phyloP scores from a whole-genome alignment of 1,140 invertebrate genomes.

The Harlomillsia oculata region DNA sequence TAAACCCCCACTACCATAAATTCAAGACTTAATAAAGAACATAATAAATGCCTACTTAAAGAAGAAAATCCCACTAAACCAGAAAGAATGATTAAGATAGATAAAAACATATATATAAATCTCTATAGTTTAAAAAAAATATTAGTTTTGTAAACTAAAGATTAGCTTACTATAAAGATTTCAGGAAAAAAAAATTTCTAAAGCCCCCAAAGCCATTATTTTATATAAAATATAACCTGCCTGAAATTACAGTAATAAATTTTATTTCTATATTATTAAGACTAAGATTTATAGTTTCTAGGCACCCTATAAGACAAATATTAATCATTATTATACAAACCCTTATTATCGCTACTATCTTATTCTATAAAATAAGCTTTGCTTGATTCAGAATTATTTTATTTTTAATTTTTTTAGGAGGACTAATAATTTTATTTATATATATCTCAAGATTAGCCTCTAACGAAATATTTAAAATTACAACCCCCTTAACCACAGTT shows the following conservation, averaged over 20 bases:
- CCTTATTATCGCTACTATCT: conserved; percentile 7
- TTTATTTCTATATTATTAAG: neutral
- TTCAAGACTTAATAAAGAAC: conserved; percentile 46
- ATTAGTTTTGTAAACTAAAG: conserved; percentile 35
- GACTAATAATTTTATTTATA: conserved; percentile 35
- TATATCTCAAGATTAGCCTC: conserved; percentile 32
- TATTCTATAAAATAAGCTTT: conserved; percentile 3
- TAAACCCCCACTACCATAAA: conserved; percentile 47
- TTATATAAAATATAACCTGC: conserved; percentile 25
- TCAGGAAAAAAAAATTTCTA: conserved; percentile 18
- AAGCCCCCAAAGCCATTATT: conserved; percentile 35
- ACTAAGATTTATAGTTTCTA: conserved; percentile 5
- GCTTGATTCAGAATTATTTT: conserved; percentile 31
- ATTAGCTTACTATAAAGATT: conserved; percentile 21
- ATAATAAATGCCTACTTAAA: conserved; percentile 46
- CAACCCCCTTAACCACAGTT: neutral
- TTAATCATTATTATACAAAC: conserved; percentile 23
- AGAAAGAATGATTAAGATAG: conserved; percentile 33
- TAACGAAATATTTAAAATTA: conserved; percentile 29
- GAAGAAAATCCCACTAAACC: conserved; percentile 39
- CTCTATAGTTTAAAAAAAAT: conserved; percentile 36
- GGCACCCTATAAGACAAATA: conserved; percentile 17
- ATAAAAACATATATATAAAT: conserved; percentile 12
- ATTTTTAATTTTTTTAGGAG: conserved; percentile 36
- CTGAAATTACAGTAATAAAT: conserved; percentile 2